These are phyloP conservation scores for Tupiocoris notatus DNA, from an alignment of 2,888 invertebrate species.

Conservation along the genomic window DNA sequence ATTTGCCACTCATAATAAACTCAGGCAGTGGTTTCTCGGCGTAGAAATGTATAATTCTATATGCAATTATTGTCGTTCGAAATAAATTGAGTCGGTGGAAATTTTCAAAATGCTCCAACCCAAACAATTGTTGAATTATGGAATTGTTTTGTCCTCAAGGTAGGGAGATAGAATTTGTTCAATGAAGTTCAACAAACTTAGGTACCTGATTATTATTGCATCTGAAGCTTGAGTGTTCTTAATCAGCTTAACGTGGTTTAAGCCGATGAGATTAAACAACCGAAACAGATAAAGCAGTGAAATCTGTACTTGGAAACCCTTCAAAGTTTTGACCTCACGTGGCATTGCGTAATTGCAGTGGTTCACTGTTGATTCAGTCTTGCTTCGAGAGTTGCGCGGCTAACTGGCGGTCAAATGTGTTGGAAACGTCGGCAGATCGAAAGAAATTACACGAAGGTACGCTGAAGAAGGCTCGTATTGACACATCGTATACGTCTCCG, in stretches of 20 bases:
- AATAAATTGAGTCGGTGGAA: no score
- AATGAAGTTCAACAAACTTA: background rate
- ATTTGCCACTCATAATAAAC: no score
- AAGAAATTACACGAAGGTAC: background rate
- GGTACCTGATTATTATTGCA: no score
- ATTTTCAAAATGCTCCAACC: no score
- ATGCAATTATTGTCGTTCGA: no score
- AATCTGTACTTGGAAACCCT: background rate
- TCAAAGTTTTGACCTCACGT: background rate
- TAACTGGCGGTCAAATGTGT: background rate
- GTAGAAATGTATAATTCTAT: no score
- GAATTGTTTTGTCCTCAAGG: no score
- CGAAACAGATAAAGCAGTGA: background rate
- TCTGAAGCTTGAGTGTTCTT: background rate
- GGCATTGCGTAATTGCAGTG: background rate
- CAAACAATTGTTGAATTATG: no score
- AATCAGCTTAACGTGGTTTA: background rate
- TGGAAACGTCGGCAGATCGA: background rate
- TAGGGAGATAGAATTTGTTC: no score
- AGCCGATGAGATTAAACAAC: background rate
- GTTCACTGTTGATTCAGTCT: background rate
- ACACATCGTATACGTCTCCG: no score
- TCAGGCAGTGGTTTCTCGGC: no score
- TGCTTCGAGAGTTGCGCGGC: background rate
- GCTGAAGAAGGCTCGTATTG: no score